Evolutionary conservation across 1,140 invertebrate genomes (phyloP).

Genomic region (Drosophila murphyi): DNA sequence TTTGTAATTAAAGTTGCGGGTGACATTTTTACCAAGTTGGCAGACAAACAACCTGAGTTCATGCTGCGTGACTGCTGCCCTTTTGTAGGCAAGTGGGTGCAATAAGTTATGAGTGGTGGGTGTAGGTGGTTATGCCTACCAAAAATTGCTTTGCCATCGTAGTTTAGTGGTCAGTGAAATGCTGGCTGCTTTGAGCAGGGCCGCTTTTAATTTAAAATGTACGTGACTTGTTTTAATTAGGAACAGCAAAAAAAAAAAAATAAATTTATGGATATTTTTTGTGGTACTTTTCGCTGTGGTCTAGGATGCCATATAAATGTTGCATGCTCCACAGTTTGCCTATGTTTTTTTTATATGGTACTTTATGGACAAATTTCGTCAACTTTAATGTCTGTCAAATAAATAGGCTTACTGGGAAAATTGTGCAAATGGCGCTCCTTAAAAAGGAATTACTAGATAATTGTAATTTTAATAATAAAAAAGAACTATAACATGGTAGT

Average conservation of each 20-base stretch:
- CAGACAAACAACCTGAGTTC: slow-evolving; percentile 14
- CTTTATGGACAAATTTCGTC: background rate
- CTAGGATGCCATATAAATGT: slow-evolving; percentile 28
- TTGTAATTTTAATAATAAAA: background rate
- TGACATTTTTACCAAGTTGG: slow-evolving; percentile 26
- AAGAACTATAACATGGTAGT: no score
- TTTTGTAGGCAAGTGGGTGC: background rate
- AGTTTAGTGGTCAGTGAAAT: slow-evolving; percentile 39
- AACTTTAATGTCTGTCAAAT: slow-evolving; percentile 11
- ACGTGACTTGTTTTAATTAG: slow-evolving; percentile 60
- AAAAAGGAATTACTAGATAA: background rate
- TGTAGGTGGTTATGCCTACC: background rate
- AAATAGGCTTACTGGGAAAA: background rate
- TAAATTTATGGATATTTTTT: slow-evolving; percentile 37
- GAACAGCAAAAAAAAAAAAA: slow-evolving; percentile 9
- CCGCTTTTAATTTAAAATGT: slow-evolving; percentile 53
- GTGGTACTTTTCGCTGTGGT: background rate
- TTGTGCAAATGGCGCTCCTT: background rate
- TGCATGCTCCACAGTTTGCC: slow-evolving; percentile 14
- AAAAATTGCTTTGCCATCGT: slow-evolving; percentile 6
- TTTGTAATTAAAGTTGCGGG: slow-evolving; percentile 55
- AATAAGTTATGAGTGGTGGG: background rate
- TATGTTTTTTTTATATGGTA: background rate
- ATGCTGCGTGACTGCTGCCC: slow-evolving; percentile 29
- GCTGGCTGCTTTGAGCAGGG: slow-evolving; percentile 18